A percentile compares a stretch with the other conserved stretches of the same genome.
phyloP scores from a whole-genome alignment of 2,113 vertebrate genomes.

The Arvicanthis niloticus region DNA sequence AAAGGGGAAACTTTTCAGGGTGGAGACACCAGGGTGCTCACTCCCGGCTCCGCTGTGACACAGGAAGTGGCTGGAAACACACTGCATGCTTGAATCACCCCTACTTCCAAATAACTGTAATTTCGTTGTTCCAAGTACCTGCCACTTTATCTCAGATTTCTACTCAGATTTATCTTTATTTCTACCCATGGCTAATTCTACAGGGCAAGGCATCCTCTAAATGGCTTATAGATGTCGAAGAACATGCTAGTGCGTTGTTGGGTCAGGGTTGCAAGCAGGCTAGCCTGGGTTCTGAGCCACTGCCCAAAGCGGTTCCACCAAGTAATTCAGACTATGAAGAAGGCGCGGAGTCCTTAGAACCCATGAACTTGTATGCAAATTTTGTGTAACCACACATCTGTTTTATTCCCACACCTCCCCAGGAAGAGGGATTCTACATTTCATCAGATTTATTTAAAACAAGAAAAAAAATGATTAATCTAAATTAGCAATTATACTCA shows the following conservation, averaged over 20 bases:
- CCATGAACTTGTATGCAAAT: not conserved
- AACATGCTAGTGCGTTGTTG: not conserved
- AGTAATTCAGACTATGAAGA: not conserved
- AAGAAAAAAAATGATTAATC: conserved; percentile 14
- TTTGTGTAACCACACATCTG: not conserved
- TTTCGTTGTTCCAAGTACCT: not conserved
- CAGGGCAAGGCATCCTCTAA: not conserved
- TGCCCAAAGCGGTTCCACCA: too few relatives aligned
- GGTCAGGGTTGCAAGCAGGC: not conserved
- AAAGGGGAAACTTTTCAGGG: not conserved
- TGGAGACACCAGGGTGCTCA: too few relatives aligned
- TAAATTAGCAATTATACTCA: not conserved
- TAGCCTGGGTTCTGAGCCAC: not conserved
- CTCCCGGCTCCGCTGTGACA: not conserved
- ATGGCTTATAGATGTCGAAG: not conserved
- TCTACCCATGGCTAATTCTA: not conserved
- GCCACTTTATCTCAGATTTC: not conserved
- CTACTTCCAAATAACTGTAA: not conserved
- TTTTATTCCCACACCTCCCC: not conserved
- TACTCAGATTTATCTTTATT: not conserved
- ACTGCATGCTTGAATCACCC: not conserved
- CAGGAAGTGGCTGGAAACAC: not conserved
- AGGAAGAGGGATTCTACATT: not conserved
- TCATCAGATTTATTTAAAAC: conserved; percentile 39
- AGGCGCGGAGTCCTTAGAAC: not conserved